Conservation (phyloP, 1,140 invertebrate genomes). For the Philopotamus ludificatus region DNA sequence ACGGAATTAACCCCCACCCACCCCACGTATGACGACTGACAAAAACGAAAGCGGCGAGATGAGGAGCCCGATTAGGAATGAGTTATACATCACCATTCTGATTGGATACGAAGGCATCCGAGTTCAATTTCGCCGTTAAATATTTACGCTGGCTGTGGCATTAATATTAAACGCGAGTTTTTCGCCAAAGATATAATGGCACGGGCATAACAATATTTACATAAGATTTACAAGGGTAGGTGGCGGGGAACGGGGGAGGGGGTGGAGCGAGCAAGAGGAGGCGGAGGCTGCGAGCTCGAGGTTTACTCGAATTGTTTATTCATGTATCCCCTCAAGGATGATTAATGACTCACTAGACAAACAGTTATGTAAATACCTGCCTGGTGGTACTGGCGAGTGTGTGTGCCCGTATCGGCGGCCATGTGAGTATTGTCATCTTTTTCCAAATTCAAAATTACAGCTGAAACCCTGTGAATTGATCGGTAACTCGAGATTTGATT, state of each 20-base stretch:
- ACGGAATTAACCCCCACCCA: no score
- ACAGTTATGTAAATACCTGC: conserved; percentile 34
- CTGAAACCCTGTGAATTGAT: no score
- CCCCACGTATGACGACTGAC: no score
- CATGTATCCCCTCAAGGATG: conserved; percentile 34
- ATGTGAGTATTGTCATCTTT: background rate
- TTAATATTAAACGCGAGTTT: conserved; percentile 26
- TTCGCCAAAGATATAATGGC: conserved; percentile 25
- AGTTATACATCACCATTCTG: background rate
- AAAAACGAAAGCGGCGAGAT: no score
- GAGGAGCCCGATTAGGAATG: no score
- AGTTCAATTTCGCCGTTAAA: conserved; percentile 25
- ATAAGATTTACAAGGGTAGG: conserved; percentile 24
- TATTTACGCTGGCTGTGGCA: conserved; percentile 22
- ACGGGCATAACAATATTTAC: conserved; percentile 29
- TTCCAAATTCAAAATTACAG: no score
- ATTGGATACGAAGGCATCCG: background rate
- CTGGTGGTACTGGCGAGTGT: background rate
- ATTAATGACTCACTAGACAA: conserved; percentile 38
- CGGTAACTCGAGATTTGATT: no score
- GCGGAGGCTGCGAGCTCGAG: conserved; percentile 2
- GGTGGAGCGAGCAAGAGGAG: background rate
- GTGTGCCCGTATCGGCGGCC: background rate
- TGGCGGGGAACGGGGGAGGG: no score
- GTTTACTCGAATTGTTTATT: conserved; percentile 35